Evolutionary conservation across 1,140 invertebrate genomes (phyloP).

Genomic region (Drosophila watanabei): DNA sequence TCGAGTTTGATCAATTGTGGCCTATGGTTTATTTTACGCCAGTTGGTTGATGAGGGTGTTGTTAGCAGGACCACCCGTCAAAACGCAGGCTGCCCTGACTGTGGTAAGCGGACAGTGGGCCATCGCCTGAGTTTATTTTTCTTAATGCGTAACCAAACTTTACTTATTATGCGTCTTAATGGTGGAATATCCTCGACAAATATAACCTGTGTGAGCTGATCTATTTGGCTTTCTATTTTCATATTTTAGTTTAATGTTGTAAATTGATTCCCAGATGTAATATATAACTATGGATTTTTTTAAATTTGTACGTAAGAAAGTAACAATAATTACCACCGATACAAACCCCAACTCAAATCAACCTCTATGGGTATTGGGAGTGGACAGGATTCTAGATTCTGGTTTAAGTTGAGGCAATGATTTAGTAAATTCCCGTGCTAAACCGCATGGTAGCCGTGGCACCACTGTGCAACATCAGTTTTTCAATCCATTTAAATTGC

Average conservation of each 20-base stretch:
- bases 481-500: slow-evolving; percentile 58
- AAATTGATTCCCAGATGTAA: too few relatives aligned
- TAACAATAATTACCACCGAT: background rate
- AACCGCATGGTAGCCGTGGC: background rate
- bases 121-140: slow-evolving; percentile 1
- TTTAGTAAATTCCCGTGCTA: background rate
- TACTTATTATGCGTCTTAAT: too few relatives aligned
- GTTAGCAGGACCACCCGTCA: slow-evolving; percentile 60
- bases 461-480: slow-evolving; percentile 59
- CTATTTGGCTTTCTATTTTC: too few relatives aligned
- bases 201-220: background rate
- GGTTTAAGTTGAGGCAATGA: background rate
- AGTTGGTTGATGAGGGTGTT: slow-evolving; percentile 21
- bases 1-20: slow-evolving; percentile 69
- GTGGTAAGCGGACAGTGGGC: slow-evolving; percentile 27
- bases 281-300: too few relatives aligned
- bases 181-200: background rate
- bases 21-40: slow-evolving; percentile 37
- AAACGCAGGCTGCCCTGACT: slow-evolving; percentile 39
- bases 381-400: background rate
- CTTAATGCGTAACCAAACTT: too few relatives aligned
- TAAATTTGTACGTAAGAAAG: background rate
- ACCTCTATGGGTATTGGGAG: background rate
- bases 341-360: background rate
- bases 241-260: background rate